A percentile compares a stretch with the other conserved stretches of the same genome.
phyloP scores from a whole-genome alignment of 1,140 invertebrate species.

The Ceratina australensis region DNA sequence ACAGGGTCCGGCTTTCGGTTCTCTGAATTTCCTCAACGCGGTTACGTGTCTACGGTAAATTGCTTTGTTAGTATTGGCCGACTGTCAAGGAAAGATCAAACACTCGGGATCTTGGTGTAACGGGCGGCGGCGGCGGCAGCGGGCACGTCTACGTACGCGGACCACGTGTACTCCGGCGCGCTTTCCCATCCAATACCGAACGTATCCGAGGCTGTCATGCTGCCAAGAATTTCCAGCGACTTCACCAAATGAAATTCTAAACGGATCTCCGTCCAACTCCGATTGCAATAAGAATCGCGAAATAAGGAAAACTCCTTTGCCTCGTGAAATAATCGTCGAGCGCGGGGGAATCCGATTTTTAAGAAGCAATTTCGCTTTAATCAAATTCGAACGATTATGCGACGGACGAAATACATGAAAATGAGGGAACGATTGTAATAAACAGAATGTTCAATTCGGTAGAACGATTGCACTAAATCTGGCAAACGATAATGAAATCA shows the following conservation, averaged over 20 bases:
- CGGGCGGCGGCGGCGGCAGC: too few relatives aligned
- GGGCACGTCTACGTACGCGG: background rate
- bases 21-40: background rate
- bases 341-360: too few relatives aligned
- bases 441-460: background rate
- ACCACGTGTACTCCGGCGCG: background rate
- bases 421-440: too few relatives aligned
- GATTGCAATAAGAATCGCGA: too few relatives aligned
- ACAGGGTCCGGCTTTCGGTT: background rate
- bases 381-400: too few relatives aligned
- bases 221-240: conserved; percentile 39
- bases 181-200: background rate
- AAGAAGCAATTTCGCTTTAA: too few relatives aligned
- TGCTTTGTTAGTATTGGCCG: conserved; percentile 34
- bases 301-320: background rate
- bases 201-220: conserved; percentile 14
- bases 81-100: conserved; percentile 43
- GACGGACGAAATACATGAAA: too few relatives aligned
- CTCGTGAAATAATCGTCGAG: background rate
- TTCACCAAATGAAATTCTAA: conserved; percentile 45
- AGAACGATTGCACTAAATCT: background rate
- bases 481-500: background rate
- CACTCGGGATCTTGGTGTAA: conserved; percentile 19
- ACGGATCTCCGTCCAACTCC: conserved; percentile 14
- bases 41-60: conserved; percentile 14